Conservation (phyloP, 2,888 invertebrate species). For the Shargacucullia verbasci region DNA sequence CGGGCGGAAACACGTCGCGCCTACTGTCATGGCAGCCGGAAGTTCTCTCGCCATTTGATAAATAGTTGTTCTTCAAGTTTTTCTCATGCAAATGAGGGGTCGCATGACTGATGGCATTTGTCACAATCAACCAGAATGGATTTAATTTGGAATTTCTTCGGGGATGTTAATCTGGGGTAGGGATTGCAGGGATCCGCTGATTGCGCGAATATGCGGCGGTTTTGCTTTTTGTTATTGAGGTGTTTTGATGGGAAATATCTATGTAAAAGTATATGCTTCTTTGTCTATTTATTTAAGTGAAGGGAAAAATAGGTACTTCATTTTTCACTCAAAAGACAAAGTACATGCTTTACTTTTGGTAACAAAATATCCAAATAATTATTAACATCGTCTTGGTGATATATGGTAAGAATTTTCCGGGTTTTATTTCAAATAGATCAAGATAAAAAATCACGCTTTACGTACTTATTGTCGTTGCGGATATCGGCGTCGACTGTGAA, state of each 20-base stretch:
- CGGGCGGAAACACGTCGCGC: constrained; percentile 86
- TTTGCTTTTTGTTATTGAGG: constrained; percentile 39
- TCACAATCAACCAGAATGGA: constrained; percentile 87
- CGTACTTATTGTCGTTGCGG: no score
- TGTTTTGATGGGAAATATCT: constrained; percentile 14
- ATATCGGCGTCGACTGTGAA: no score
- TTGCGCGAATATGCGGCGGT: constrained; percentile 56
- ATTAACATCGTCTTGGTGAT: no score
- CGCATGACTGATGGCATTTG: constrained; percentile 87
- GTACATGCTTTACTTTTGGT: no score
- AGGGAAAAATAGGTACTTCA: no score
- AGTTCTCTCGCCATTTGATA: constrained; percentile 87
- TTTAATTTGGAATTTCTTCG: constrained; percentile 84
- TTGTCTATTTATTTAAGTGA: no score
- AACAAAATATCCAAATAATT: no score
- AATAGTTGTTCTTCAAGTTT: constrained; percentile 89
- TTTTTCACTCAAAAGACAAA: no score
- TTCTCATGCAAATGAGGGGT: constrained; percentile 89
- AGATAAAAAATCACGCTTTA: no score
- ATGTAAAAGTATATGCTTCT: background rate
- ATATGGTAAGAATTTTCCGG: no score
- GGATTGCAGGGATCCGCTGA: constrained; percentile 66
- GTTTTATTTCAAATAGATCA: no score
- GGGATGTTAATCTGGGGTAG: constrained; percentile 76
- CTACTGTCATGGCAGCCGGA: constrained; percentile 87